A percentile compares a stretch with the other conserved stretches of the same genome.
phyloP scores from a whole-genome alignment of 2,888 invertebrate genomes.

The Sabellastarte sp. region DNA sequence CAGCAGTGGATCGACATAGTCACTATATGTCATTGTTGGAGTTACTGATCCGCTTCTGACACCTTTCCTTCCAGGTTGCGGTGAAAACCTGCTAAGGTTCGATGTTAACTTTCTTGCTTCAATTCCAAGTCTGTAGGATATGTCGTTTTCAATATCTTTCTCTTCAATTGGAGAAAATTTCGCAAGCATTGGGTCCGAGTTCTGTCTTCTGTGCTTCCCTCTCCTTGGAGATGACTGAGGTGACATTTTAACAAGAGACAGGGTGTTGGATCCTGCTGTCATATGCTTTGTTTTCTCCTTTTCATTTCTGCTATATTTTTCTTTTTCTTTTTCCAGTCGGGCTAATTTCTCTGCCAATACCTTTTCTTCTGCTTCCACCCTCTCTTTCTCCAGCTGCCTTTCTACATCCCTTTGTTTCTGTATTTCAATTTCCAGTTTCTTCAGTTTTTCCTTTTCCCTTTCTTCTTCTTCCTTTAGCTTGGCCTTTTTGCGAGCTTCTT shows the following conservation, averaged over 20 bases:
- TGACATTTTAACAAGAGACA: constrained; percentile 43
- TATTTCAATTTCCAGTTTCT: not conserved
- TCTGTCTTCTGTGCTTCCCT: constrained; percentile 62
- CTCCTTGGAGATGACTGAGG: constrained; percentile 53
- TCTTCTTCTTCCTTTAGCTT: not conserved
- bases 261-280: constrained; percentile 21
- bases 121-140: constrained; percentile 3
- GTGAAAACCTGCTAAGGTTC: not conserved
- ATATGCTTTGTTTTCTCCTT: not conserved
- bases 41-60: not conserved
- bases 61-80: not conserved
- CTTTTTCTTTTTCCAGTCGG: not conserved
- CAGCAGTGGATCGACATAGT: not conserved
- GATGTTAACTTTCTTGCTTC: constrained; percentile 11
- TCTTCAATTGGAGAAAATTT: constrained; percentile 64
- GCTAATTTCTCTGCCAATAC: too few relatives aligned
- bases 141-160: constrained; percentile 28
- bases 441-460: not conserved
- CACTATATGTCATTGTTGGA: not conserved
- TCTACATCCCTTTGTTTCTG: constrained; percentile 1
- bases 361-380: constrained; percentile 6
- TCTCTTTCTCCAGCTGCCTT: not conserved
- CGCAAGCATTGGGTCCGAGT: constrained; percentile 64
- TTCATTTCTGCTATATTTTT: not conserved
- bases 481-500: not conserved